Evolutionary conservation across 2,888 invertebrate species (phyloP), one percentile per base, ranked within the genome.

Genomic region (Laspeyria flexula): DNA sequence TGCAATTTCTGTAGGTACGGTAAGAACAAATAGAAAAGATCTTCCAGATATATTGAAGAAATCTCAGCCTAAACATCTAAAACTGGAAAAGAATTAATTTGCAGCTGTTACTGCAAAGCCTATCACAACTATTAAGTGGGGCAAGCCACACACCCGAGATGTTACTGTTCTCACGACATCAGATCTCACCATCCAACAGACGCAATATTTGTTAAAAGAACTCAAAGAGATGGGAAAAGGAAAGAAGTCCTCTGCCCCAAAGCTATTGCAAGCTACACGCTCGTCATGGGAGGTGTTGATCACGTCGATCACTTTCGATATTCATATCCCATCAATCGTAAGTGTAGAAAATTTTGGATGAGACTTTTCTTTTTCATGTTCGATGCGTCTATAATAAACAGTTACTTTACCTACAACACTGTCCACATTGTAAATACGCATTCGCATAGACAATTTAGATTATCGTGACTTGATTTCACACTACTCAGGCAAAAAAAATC

Each of bases 1-100:
- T 35, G 13, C 15, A 48, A 57, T n/a, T 38, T 56, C 46, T 23
- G 44, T 44, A 7, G 37, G 43, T 7, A 46, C 49, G n/a, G 53
- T 49, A 13, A 50, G 43, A 27, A 13, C 31, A 2, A 41, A 45
- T 23, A 58, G 54, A 54, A 23, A 35, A 11, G 50, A 54, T 12
- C 41, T 58, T 7, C 58, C 54, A 9, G 5, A 34, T 16, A 33
- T 33, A 15, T 15, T 7, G 27, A 44, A 44, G 29, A 50, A 29
- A 15, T 25, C 15, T 33, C 34, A 27, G 4, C 6, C 27, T 33
- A 30, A 50, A n/a, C n/a, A n/a, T n/a, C n/a, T n/a, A n/a, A 39
- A 33, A 49, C 39, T 43, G 27, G 31, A 45, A 35, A 45, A 46
- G 40, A 40, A 50, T 31, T 31, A 43, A 33, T 43, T 47, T 41